These are phyloP conservation scores for Oxyruncus cristatus DNA, from an alignment of 2,113 vertebrate species.

Conservation along the genomic window DNA sequence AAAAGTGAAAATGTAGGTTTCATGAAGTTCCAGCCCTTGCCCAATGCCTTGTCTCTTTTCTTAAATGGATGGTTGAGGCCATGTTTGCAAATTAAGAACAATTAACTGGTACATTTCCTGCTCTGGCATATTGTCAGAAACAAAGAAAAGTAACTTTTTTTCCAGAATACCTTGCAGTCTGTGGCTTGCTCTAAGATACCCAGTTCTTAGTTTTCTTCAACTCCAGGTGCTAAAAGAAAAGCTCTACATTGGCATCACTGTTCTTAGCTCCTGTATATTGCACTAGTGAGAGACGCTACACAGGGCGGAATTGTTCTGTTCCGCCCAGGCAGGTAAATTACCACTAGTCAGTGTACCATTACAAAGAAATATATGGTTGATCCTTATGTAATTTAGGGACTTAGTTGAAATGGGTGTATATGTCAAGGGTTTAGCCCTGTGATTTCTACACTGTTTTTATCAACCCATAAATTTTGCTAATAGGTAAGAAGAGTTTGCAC, in stretches of 20 bases:
- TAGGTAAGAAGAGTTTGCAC: too few species aligned
- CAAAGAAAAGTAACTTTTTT: not conserved
- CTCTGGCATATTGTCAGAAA: not conserved
- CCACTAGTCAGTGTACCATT: not conserved
- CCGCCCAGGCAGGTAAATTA: not conserved
- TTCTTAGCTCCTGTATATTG: not conserved
- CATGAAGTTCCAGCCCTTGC: not conserved
- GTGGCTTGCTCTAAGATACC: not conserved
- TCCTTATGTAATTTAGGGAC: not conserved
- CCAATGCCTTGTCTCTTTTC: not conserved
- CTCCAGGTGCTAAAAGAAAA: not conserved
- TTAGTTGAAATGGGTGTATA: not conserved
- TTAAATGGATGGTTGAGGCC: not conserved
- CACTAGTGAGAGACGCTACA: not conserved
- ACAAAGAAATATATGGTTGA: not conserved
- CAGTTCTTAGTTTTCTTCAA: not conserved
- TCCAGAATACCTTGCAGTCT: not conserved
- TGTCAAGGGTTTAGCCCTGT: too few species aligned
- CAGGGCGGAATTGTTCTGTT: not conserved
- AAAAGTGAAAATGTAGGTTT: not conserved
- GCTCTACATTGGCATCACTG: fast-evolving
- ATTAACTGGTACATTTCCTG: not conserved
- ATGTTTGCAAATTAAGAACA: not conserved
- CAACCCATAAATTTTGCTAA: too few species aligned
- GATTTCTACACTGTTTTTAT: too few species aligned